Evolutionary conservation across 2,888 invertebrate species (phyloP).

Genomic region (Punctoribates punctum): DNA sequence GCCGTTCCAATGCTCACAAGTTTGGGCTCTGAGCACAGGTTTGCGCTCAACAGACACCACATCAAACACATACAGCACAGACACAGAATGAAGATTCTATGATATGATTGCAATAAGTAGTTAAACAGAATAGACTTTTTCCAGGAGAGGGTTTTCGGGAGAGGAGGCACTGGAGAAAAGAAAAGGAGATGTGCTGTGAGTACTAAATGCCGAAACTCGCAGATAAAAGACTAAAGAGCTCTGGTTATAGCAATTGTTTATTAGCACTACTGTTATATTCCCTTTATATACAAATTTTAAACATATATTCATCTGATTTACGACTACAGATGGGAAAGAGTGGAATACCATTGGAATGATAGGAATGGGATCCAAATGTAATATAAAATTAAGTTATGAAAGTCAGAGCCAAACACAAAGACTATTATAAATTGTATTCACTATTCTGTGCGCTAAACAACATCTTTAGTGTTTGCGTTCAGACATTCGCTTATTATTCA

Average conservation of each 20-base stretch:
- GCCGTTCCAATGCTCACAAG: not conserved
- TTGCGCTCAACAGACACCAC: not conserved
- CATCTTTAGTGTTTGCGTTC: not conserved
- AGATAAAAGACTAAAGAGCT: not conserved
- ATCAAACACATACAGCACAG: not conserved
- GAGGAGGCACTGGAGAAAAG: not conserved
- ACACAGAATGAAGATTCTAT: not conserved
- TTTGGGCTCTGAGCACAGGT: not conserved
- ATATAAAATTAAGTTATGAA: not conserved
- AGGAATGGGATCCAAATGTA: conserved; percentile 11
- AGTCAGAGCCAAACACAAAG: not conserved
- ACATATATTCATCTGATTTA: conserved; percentile 20
- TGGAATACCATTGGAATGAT: not conserved
- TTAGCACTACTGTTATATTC: conserved; percentile 22
- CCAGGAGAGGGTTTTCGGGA: not conserved
- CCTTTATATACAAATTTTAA: conserved; percentile 17
- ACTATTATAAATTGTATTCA: not conserved
- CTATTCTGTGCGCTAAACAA: not conserved
- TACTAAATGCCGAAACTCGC: conserved; percentile 12
- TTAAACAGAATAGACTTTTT: too few species aligned
- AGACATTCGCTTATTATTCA: not conserved
- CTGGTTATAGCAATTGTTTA: conserved; percentile 32
- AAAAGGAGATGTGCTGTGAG: not conserved
- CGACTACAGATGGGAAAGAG: conserved; percentile 8
- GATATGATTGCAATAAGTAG: not conserved